Evolutionary conservation across 2,888 invertebrate species (phyloP).

Genomic region (Elysia crispata): DNA sequence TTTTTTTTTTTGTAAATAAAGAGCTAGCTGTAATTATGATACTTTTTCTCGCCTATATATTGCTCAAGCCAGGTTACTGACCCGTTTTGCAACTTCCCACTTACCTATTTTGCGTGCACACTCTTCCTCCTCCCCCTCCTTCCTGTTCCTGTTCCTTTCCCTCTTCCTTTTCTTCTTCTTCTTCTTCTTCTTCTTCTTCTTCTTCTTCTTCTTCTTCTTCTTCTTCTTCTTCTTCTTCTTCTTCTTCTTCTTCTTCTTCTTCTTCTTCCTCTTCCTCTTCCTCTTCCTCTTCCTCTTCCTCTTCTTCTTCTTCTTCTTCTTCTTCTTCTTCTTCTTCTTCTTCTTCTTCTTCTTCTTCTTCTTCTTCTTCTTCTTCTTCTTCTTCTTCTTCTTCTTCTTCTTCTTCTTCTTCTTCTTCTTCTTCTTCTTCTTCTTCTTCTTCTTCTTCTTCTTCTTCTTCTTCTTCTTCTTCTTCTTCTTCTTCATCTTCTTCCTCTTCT

Average conservation of each 20-base stretch:
- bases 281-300: constrained; percentile 1
- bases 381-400: constrained; percentile 9
- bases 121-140: too few relatives aligned
- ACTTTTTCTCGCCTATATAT: too few relatives aligned
- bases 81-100: too few relatives aligned
- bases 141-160: not conserved
- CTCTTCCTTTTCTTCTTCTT: not conserved
- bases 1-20: too few relatives aligned
- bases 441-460: constrained; percentile 76
- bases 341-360: constrained; percentile 23
- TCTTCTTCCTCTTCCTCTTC: not conserved
- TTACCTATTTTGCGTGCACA: too few relatives aligned
- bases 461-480: not conserved
- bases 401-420: not conserved
- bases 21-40: too few relatives aligned
- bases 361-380: constrained; percentile 26
- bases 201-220: not conserved
- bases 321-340: constrained; percentile 26
- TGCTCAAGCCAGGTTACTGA: too few relatives aligned
- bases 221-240: not conserved
- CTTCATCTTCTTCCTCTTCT: too few relatives aligned
- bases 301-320: constrained; percentile 39
- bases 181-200: not conserved
- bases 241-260: not conserved
- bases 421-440: too few relatives aligned